Percentiles rank a stretch among this genome's conserved stretches.
Conservation (phyloP, 2,797 vertebrate species). For the Hydrolagus colliei region DNA sequence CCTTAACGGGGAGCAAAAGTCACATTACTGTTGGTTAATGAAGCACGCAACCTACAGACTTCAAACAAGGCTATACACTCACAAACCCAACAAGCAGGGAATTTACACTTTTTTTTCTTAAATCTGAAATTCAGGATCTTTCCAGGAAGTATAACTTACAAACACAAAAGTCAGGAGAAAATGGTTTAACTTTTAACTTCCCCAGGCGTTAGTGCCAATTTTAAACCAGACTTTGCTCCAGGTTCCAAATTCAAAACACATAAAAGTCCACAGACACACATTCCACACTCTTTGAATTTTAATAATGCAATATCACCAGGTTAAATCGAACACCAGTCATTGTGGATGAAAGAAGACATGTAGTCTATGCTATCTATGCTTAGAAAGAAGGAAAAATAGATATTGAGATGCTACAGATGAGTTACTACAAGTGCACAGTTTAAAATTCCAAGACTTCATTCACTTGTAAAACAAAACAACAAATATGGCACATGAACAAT, state of each 20-base stretch:
- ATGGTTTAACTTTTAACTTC: background rate
- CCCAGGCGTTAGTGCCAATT: background rate
- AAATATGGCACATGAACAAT: background rate
- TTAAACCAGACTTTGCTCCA: background rate
- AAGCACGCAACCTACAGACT: no score
- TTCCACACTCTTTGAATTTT: background rate
- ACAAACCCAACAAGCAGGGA: no score
- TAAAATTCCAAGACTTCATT: conserved; percentile 31
- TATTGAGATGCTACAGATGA: conserved; percentile 18
- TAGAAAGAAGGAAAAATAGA: background rate
- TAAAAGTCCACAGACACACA: background rate
- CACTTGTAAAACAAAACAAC: conserved; percentile 33
- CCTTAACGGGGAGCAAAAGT: no score
- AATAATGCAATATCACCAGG: background rate
- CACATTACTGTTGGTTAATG: no score
- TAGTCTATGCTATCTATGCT: background rate
- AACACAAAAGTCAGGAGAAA: background rate
- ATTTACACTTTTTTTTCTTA: no score
- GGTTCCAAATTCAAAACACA: background rate
- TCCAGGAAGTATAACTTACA: background rate
- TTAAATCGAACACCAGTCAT: background rate
- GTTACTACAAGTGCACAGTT: conserved; percentile 35
- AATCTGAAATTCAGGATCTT: background rate
- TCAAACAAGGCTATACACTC: no score
- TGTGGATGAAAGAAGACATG: background rate